These are phyloP conservation scores for Urosaurus nigricauda DNA, from an alignment of 2,797 vertebrate species.

Conservation along the genomic window DNA sequence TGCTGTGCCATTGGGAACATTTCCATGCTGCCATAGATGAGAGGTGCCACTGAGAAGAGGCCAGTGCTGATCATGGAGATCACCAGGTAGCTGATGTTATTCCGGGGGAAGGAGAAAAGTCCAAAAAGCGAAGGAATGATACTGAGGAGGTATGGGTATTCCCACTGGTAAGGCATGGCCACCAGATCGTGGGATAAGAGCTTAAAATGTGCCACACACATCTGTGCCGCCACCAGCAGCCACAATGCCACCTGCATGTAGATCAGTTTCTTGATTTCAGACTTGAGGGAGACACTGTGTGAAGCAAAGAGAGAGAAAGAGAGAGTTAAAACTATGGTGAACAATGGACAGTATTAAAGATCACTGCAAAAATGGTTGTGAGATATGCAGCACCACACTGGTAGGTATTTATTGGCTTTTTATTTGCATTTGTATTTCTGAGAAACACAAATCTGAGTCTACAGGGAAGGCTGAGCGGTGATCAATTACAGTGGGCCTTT, in stretches of 20 bases:
- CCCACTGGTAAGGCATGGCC: constrained; percentile 95
- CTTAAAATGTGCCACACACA: constrained; percentile 88
- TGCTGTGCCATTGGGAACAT: constrained; percentile 97
- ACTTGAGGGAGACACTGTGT: constrained; percentile 83
- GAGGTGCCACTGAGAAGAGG: constrained; percentile 91
- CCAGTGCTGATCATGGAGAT: constrained; percentile 96
- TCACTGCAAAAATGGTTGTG: background rate
- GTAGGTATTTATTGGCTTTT: background rate
- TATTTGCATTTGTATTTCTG: background rate
- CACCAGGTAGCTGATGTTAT: constrained; percentile 98
- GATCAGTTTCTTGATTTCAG: constrained; percentile 95
- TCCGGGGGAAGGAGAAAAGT: constrained; percentile 91
- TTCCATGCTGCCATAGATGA: constrained; percentile 96
- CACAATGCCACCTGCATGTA: constrained; percentile 89
- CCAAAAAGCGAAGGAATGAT: constrained; percentile 88
- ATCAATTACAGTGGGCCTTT: background rate
- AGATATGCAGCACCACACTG: background rate
- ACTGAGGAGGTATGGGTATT: constrained; percentile 94
- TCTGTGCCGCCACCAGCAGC: constrained; percentile 89
- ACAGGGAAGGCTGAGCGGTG: background rate
- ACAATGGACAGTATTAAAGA: too few relatives aligned
- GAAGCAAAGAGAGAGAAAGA: constrained; percentile 51
- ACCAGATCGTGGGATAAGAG: constrained; percentile 90
- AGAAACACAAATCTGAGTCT: background rate
- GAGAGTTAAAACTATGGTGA: too few relatives aligned